A percentile compares a stretch with the other conserved stretches of the same genome.
Conservation (phyloP, 1,140 invertebrate species). For the Drosophila punjabiensis region DNA sequence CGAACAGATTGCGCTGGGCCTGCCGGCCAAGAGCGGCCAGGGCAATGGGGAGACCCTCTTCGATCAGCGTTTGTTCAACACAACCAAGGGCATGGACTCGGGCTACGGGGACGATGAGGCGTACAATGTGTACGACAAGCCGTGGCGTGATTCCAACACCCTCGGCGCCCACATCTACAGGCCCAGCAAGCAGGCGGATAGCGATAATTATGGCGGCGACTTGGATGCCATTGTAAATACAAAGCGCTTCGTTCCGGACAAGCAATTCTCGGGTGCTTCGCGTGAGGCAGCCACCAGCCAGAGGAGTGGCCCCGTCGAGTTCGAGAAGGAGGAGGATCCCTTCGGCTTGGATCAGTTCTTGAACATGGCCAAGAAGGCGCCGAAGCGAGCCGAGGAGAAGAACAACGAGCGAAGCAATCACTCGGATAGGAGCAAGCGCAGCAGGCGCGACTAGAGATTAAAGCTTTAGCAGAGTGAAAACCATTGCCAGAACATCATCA, state of each 20-base stretch:
- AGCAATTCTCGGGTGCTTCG: conserved; percentile 97
- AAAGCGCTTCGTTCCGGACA: conserved; percentile 98
- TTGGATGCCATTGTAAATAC: conserved; percentile 94
- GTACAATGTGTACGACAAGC: conserved; percentile 99
- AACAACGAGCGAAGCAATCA: conserved; percentile 64
- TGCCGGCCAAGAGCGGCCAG: conserved; percentile 93
- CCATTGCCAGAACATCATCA: conserved; percentile 1
- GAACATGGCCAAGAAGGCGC: conserved; percentile 96
- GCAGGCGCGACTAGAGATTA: conserved; percentile 61
- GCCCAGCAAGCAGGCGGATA: conserved; percentile 95
- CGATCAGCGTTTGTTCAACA: conserved; percentile 98
- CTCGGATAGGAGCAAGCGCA: conserved; percentile 63
- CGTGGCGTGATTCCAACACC: conserved; percentile 93
- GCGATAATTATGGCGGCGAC: conserved; percentile 96
- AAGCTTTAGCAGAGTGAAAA: conserved; percentile 20
- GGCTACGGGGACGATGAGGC: conserved; percentile 99
- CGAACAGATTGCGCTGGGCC: conserved; percentile 98
- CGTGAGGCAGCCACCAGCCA: conserved; percentile 86
- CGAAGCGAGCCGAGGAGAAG: conserved; percentile 80
- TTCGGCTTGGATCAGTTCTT: conserved; percentile 99
- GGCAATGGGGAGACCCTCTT: conserved; percentile 94
- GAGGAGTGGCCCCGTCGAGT: conserved; percentile 97
- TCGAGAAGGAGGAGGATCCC: conserved; percentile 97
- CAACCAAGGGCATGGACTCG: conserved; percentile 97
- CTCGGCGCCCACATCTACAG: conserved; percentile 96